These are phyloP conservation scores for Sinohyriopsis cumingii DNA, from an alignment of 2,888 invertebrate species.

Conservation along the genomic window DNA sequence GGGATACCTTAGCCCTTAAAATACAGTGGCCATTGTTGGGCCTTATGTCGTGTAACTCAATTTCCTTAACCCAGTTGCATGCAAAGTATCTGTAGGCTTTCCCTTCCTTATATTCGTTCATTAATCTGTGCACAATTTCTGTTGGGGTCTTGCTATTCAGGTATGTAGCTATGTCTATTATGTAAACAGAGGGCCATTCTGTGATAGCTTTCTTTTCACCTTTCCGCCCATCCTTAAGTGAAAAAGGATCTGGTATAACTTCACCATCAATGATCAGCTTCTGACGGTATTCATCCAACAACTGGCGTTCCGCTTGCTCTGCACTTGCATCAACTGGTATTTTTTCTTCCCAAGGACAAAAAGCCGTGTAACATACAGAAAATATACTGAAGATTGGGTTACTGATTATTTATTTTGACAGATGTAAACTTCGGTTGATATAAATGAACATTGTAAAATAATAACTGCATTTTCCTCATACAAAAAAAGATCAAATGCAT, in stretches of 20 bases:
- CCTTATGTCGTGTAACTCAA: constrained; percentile 17
- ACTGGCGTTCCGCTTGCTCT: constrained; percentile 14
- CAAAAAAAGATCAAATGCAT: too few relatives aligned
- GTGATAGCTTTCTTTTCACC: constrained; percentile 22
- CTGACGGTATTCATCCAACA: constrained; percentile 16
- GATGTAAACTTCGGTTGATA: too few relatives aligned
- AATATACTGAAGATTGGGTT: too few relatives aligned
- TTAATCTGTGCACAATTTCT: constrained; percentile 14
- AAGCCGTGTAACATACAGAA: constrained; percentile 13
- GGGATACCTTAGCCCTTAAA: constrained; percentile 25
- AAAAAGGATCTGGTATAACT: constrained; percentile 24
- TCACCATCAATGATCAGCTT: constrained; percentile 16
- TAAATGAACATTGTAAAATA: too few relatives aligned
- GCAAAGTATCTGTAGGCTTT: constrained; percentile 31
- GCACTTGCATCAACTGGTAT: constrained; percentile 12
- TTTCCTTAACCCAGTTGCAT: constrained; percentile 31
- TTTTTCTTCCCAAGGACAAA: constrained; percentile 33
- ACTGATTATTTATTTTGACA: too few relatives aligned
- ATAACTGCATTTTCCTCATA: too few relatives aligned
- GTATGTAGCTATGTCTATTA: constrained; percentile 25
- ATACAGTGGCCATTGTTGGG: constrained; percentile 14
- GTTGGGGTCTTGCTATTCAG: constrained; percentile 11
- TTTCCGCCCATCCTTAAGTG: constrained; percentile 19
- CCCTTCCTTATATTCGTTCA: constrained; percentile 34
- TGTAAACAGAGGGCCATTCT: constrained; percentile 28